Evolutionary conservation across 2,113 vertebrate species (phyloP).

Genomic region (Neogale vison): DNA sequence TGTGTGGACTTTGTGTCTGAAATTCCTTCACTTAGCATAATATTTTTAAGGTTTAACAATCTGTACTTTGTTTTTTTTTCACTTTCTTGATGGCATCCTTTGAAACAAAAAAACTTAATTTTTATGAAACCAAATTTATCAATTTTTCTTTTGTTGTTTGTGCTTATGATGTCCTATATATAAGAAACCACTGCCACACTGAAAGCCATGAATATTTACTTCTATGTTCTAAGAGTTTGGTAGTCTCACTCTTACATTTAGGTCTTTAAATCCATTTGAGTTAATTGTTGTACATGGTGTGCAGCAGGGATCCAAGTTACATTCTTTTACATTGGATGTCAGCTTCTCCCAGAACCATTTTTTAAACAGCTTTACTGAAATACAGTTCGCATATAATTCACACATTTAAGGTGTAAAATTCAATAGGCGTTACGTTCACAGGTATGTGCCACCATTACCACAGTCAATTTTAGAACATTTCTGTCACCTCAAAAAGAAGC

Average conservation of each 20-base stretch:
- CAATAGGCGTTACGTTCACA: background rate
- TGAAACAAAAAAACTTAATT: conserved; percentile 4
- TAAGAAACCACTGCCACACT: background rate
- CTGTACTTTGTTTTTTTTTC: background rate
- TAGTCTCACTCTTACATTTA: background rate
- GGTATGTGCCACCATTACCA: background rate
- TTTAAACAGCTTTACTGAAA: background rate
- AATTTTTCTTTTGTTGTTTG: background rate
- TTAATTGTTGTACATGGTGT: background rate
- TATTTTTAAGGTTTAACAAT: background rate
- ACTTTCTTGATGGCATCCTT: background rate
- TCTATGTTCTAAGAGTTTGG: background rate
- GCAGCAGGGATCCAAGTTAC: background rate
- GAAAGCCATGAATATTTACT: background rate
- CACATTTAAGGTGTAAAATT: conserved; percentile 19
- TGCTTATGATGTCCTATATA: background rate
- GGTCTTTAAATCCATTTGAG: background rate
- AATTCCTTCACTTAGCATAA: background rate
- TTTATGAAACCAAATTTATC: background rate
- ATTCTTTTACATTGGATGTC: background rate
- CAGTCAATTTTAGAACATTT: background rate
- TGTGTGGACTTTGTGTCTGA: background rate
- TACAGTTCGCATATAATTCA: background rate
- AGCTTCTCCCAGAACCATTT: background rate
- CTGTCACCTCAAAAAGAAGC: background rate